These are phyloP conservation scores for Pristionchus exspectatus DNA, from an alignment of 2,888 invertebrate genomes.

Conservation along the genomic window DNA sequence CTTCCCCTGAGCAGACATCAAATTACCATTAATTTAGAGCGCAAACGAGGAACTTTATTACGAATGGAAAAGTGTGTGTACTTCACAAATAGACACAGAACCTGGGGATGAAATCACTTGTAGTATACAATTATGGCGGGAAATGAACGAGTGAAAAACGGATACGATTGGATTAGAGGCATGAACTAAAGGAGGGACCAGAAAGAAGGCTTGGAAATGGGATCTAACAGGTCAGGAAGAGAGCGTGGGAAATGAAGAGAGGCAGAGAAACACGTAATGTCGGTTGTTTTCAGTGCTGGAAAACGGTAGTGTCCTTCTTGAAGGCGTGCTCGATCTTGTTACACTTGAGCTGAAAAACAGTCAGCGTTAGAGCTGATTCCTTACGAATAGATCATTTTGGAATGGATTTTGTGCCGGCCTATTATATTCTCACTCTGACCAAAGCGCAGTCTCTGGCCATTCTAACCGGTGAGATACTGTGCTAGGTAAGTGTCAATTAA, in stretches of 20 bases:
- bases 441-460: too few species aligned
- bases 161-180: background rate
- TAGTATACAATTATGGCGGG: constrained; percentile 15
- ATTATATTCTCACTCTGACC: too few species aligned
- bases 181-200: background rate
- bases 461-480: too few species aligned
- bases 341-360: constrained; percentile 53
- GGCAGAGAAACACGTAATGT: background rate
- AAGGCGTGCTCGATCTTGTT: constrained; percentile 50
- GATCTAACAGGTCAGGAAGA: too few species aligned
- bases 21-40: background rate
- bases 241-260: background rate
- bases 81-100: background rate
- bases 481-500: too few species aligned
- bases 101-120: constrained; percentile 25
- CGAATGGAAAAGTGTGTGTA: background rate
- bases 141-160: background rate
- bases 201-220: background rate
- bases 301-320: constrained; percentile 38
- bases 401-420: too few species aligned
- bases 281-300: constrained; percentile 22
- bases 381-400: background rate
- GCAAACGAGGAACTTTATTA: background rate
- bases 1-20: background rate
- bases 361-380: background rate